Evolutionary conservation across 2,797 vertebrate genomes (phyloP).

Genomic region (Botia almorhae): DNA sequence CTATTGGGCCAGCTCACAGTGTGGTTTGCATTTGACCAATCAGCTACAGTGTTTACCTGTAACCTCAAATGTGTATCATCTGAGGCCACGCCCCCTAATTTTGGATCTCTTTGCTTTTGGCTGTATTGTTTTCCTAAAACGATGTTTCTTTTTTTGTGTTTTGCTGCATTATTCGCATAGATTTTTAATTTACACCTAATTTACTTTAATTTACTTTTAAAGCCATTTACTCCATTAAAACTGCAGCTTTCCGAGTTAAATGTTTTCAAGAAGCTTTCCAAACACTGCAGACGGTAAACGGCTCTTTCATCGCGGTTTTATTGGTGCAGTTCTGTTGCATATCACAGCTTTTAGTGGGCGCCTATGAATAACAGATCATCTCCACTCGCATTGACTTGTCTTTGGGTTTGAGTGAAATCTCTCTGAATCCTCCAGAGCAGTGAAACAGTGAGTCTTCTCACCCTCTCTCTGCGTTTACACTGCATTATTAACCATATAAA

Average conservation of each 20-base stretch:
- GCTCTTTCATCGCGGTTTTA: conserved; percentile 16
- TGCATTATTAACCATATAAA: conserved; percentile 24
- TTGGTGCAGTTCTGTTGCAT: conserved; percentile 23
- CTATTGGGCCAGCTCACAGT: too few relatives aligned
- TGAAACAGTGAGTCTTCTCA: neutral
- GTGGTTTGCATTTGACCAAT: too few relatives aligned
- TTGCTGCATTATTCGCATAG: too few relatives aligned
- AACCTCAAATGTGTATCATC: neutral
- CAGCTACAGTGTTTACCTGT: too few relatives aligned
- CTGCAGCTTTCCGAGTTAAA: neutral
- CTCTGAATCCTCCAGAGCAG: conserved; percentile 29
- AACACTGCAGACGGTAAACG: too few relatives aligned
- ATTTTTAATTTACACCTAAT: too few relatives aligned
- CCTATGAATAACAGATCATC: conserved; percentile 29
- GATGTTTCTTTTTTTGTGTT: too few relatives aligned
- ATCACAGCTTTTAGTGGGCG: conserved; percentile 2
- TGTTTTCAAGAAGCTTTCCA: neutral
- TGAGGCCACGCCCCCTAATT: conserved; percentile 51
- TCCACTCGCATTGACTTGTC: conserved; percentile 7
- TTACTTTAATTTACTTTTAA: too few relatives aligned
- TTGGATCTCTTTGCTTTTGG: neutral
- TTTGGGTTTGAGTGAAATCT: conserved; percentile 10
- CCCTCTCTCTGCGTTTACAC: neutral
- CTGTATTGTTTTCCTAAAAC: too few relatives aligned
- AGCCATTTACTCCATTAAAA: too few relatives aligned